Conservation (phyloP, 1,140 invertebrate species). For the Diorhabda carinulata region DNA sequence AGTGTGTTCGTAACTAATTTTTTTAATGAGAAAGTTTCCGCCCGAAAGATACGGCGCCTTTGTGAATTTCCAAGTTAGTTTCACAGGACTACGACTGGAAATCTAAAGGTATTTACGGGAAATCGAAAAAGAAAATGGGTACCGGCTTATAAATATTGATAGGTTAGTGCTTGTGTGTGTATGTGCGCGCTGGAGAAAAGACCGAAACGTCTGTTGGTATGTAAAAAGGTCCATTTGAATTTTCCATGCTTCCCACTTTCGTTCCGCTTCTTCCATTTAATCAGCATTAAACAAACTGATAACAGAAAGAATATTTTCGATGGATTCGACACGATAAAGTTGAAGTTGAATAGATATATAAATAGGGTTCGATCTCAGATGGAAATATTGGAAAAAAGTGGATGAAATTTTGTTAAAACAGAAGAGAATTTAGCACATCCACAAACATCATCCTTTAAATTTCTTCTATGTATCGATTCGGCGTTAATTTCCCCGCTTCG, state of each 20-base stretch:
- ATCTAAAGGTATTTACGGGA: constrained; percentile 2
- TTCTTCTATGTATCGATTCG: too few species aligned
- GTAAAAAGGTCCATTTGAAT: constrained; percentile 9
- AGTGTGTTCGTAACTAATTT: too few species aligned
- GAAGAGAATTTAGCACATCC: too few species aligned
- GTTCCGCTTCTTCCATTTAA: constrained; percentile 7
- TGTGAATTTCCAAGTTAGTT: not conserved
- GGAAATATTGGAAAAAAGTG: too few species aligned
- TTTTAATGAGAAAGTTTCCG: too few species aligned
- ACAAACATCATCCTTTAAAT: too few species aligned
- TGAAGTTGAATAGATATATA: too few species aligned
- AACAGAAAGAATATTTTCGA: not conserved
- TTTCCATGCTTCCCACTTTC: constrained; percentile 11
- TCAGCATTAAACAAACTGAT: constrained; percentile 13
- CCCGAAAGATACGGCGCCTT: too few species aligned
- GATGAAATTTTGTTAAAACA: too few species aligned
- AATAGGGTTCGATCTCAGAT: too few species aligned
- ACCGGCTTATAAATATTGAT: constrained; percentile 16
- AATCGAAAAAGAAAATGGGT: constrained; percentile 15
- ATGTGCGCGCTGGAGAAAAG: not conserved
- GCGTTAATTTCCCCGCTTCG: too few species aligned
- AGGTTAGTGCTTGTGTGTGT: constrained; percentile 9
- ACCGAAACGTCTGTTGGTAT: constrained; percentile 10
- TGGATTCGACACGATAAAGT: too few species aligned
- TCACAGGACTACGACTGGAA: constrained; percentile 1